A percentile compares a stretch with the other conserved stretches of the same genome.
These are phyloP conservation scores for Orchesella flavescens DNA, from an alignment of 2,888 invertebrate species.

Conservation along the genomic window DNA sequence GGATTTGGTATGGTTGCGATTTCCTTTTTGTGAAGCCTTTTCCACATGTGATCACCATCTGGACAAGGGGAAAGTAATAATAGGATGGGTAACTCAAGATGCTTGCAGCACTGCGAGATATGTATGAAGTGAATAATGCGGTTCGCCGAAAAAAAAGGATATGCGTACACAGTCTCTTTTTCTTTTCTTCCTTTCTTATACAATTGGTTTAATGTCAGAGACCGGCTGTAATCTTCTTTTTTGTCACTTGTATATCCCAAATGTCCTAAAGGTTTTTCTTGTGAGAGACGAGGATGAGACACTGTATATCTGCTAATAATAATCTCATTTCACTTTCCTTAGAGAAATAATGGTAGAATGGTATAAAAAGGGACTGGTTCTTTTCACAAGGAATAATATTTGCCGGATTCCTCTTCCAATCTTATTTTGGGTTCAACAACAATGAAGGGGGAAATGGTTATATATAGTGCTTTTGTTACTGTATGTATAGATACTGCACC, in stretches of 20 bases:
- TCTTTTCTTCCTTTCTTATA: background rate
- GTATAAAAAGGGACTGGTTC: conserved; percentile 48
- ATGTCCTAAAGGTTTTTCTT: conserved; percentile 2
- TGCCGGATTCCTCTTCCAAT: conserved; percentile 15
- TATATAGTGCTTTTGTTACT: conserved; percentile 36
- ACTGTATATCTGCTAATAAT: conserved; percentile 21
- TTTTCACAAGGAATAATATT: conserved; percentile 37
- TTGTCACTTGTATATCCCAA: background rate
- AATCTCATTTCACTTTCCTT: conserved; percentile 15
- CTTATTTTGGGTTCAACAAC: too few species aligned
- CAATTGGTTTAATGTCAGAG: background rate
- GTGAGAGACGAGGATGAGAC: background rate
- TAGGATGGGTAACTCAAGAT: background rate
- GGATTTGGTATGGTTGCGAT: conserved; percentile 23
- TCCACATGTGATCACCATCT: conserved; percentile 6
- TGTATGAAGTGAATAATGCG: background rate
- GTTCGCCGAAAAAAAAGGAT: background rate
- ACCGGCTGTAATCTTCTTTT: background rate
- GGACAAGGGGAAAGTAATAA: background rate
- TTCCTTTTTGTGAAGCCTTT: background rate
- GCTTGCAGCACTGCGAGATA: background rate
- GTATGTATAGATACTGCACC: too few species aligned
- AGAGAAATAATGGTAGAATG: conserved; percentile 11
- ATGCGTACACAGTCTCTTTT: too few species aligned
- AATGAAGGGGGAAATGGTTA: conserved; percentile 22